Conservation (phyloP, 2,888 invertebrate genomes). For the Smittia aterrima region DNA sequence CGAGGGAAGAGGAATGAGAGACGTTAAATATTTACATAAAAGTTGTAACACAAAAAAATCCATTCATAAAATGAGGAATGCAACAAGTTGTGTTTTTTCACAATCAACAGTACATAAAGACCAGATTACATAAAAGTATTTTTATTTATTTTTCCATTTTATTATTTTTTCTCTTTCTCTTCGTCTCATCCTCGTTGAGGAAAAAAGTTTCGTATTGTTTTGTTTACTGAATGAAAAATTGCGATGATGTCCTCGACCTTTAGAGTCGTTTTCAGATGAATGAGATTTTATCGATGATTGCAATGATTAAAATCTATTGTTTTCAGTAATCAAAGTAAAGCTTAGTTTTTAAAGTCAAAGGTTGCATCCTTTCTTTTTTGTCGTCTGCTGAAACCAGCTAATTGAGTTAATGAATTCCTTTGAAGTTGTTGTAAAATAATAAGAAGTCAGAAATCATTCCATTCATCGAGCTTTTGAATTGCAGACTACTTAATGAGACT, state of each 20-base stretch:
- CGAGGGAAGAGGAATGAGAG: not conserved
- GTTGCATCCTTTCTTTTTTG: no score
- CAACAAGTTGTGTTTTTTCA: slow-evolving; percentile 38
- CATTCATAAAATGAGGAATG: slow-evolving; percentile 40
- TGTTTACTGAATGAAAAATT: slow-evolving; percentile 21
- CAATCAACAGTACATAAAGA: slow-evolving; percentile 18
- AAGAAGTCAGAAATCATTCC: no score
- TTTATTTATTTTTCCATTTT: slow-evolving; percentile 31
- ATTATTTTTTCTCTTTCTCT: slow-evolving; percentile 22
- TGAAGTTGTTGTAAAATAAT: no score
- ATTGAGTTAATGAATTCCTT: no score
- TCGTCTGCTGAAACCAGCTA: no score
- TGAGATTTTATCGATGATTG: not conserved
- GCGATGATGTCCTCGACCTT: slow-evolving; percentile 23
- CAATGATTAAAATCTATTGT: no score
- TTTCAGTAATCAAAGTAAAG: no score
- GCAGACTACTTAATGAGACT: no score
- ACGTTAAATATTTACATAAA: slow-evolving; percentile 42
- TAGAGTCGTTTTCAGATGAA: not conserved
- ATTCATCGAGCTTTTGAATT: no score
- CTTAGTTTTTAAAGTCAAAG: no score
- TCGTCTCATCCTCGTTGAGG: slow-evolving; percentile 10
- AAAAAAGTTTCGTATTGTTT: slow-evolving; percentile 10
- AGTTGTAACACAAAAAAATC: slow-evolving; percentile 41
- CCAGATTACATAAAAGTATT: slow-evolving; percentile 41